Conservation (phyloP, 2,797 vertebrate genomes). For the Phoebastria nigripes region DNA sequence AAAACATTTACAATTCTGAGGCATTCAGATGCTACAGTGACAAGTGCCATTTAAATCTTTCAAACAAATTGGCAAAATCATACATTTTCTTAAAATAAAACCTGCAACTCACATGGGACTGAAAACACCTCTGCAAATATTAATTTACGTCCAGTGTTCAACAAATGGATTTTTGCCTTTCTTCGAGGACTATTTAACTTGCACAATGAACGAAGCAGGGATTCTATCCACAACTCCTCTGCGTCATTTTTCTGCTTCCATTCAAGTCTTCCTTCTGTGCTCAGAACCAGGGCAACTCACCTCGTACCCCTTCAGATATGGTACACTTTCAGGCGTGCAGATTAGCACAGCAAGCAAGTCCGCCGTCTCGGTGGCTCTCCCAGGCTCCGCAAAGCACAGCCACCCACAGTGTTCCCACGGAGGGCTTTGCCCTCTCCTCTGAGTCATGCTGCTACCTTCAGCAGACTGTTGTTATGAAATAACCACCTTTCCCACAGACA, state of each 20-base stretch:
- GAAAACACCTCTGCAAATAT: not conserved
- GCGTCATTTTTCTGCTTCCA: fast-evolving
- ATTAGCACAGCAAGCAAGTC: not conserved
- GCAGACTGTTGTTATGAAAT: not conserved
- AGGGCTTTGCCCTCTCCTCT: not conserved
- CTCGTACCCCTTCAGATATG: not conserved
- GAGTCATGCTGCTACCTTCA: conserved; percentile 27
- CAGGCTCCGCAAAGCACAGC: not conserved
- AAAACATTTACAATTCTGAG: not conserved
- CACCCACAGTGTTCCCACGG: conserved; percentile 15
- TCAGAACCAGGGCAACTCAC: not conserved
- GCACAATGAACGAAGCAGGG: not conserved
- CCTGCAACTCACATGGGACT: not conserved
- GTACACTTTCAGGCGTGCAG: not conserved
- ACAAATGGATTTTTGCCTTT: not conserved
- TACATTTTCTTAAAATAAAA: not conserved
- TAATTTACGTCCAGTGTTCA: not conserved
- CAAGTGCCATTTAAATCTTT: not conserved
- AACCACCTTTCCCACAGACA: conserved; percentile 3
- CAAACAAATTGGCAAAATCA: not conserved
- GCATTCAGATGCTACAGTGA: not conserved
- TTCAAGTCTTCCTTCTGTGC: not conserved
- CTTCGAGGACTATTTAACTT: not conserved
- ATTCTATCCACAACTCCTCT: not conserved
- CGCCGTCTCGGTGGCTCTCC: not conserved